Conservation (phyloP, 1,140 invertebrate species). For the Ceratitis capitata region DNA sequence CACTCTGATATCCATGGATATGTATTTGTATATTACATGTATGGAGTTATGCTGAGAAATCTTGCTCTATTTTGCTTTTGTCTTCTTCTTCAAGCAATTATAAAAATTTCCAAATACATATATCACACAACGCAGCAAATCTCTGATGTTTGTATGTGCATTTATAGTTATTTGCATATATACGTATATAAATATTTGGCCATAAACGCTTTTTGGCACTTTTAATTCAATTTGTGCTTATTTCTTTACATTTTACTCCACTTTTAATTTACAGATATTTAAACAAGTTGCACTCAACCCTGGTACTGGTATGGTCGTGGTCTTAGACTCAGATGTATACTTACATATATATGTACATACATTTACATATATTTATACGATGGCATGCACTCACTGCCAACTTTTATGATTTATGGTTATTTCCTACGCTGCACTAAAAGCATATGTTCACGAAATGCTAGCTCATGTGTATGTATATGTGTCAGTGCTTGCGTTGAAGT, state of each 20-base stretch:
- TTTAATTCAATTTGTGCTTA: conserved; percentile 24
- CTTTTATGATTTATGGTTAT: conserved; percentile 6
- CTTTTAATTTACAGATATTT: not conserved
- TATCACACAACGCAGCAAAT: not conserved
- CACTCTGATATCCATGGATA: not conserved
- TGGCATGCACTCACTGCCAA: not conserved
- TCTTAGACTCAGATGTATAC: not conserved
- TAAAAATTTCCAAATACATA: not conserved
- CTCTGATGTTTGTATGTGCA: too few relatives aligned
- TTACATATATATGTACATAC: not conserved
- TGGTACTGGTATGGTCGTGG: not conserved
- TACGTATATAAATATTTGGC: not conserved
- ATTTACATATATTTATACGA: not conserved
- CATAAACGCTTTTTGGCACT: not conserved
- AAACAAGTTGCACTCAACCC: not conserved
- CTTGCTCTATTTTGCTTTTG: too few relatives aligned
- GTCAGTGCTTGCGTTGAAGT: not conserved
- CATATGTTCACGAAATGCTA: not conserved
- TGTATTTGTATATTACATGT: not conserved
- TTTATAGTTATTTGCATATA: not conserved
- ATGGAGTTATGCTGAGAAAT: not conserved
- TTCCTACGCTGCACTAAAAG: not conserved
- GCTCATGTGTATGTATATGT: not conserved
- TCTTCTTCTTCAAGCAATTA: too few relatives aligned
- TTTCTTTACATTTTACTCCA: not conserved